Evolutionary conservation across 2,888 invertebrate genomes (phyloP).

Genomic region (Rhagonycha lutea): DNA sequence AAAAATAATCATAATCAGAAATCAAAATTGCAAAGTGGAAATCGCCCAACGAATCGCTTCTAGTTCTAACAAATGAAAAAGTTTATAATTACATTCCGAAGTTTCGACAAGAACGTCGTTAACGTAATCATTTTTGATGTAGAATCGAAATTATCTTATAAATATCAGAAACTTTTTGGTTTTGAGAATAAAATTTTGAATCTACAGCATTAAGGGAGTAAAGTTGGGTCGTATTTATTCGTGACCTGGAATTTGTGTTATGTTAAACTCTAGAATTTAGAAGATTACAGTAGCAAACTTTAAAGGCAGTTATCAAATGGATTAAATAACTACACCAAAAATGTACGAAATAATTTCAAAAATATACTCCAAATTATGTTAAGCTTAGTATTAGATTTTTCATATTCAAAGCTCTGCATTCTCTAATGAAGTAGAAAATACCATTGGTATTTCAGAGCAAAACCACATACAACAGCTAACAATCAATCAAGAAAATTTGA

Average conservation of each 20-base stretch:
- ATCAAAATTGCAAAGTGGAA: neutral
- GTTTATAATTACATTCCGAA: conserved; percentile 15
- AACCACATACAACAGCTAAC: neutral
- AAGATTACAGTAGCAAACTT: neutral
- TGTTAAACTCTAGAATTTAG: neutral
- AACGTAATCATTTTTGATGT: neutral
- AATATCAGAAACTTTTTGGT: neutral
- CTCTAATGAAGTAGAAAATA: neutral
- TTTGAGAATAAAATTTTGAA: neutral
- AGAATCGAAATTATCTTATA: neutral
- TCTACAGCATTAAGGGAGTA: neutral
- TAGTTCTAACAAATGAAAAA: conserved; percentile 3
- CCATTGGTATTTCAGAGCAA: neutral
- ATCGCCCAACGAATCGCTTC: neutral
- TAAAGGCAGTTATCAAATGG: neutral
- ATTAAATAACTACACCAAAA: neutral
- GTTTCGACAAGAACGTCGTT: neutral
- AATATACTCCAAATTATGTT: neutral
- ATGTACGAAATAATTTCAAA: neutral
- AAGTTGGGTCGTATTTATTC: neutral
- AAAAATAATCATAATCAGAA: neutral
- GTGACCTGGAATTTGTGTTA: neutral
- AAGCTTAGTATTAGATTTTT: neutral
- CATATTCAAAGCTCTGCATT: neutral
- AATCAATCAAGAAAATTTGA: neutral